A percentile compares a stretch with the other conserved stretches of the same genome.
These are phyloP conservation scores for Campoplex capitator DNA, from an alignment of 2,888 invertebrate genomes.

Conservation along the genomic window DNA sequence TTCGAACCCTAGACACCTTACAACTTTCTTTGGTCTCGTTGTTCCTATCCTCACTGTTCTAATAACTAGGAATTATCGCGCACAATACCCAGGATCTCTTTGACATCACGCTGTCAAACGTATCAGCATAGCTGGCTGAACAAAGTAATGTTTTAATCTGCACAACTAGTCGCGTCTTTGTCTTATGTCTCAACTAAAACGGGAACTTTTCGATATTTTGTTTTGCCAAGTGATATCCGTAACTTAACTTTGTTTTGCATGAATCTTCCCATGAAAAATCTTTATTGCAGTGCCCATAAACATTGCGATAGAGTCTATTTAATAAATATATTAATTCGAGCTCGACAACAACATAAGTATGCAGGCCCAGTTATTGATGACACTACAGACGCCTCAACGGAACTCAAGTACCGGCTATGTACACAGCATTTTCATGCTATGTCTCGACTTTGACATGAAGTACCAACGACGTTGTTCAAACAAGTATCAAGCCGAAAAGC, in stretches of 20 bases:
- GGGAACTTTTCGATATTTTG: neutral
- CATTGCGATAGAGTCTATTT: neutral
- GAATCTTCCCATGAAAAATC: neutral
- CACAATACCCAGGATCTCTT: conserved; percentile 82
- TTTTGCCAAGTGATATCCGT: neutral
- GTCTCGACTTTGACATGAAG: conserved; percentile 49
- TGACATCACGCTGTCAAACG: conserved; percentile 83
- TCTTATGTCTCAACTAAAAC: neutral
- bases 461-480: conserved; percentile 77
- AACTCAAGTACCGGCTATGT: conserved; percentile 22
- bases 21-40: conserved; percentile 37
- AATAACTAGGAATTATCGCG: conserved; percentile 85
- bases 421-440: conserved; percentile 40
- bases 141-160: conserved; percentile 77
- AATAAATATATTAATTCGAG: conserved; percentile 6
- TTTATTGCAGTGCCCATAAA: too few species aligned
- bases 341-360: neutral
- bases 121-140: conserved; percentile 82
- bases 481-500: conserved; percentile 69
- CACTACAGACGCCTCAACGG: conserved; percentile 10
- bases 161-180: neutral
- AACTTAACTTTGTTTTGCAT: neutral
- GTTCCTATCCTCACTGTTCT: conserved; percentile 73
- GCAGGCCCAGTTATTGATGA: conserved; percentile 7
- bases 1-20: conserved; percentile 31